Percentiles rank a stretch among this genome's conserved stretches.
Conservation (phyloP, 2,113 vertebrate species). For the Erythrolamprus reginae region DNA sequence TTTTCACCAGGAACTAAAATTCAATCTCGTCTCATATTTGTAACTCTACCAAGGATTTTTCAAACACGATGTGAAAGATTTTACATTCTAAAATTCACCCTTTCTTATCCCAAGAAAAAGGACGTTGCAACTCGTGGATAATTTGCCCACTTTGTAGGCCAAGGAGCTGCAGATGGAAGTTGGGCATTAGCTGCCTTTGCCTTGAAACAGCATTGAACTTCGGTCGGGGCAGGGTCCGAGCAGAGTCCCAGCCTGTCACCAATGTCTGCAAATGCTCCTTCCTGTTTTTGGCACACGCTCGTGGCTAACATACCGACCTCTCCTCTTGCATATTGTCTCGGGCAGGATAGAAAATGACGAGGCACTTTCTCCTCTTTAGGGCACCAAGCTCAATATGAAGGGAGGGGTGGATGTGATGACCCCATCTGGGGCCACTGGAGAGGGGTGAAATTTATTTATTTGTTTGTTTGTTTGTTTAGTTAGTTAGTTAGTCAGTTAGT, state of each 20-base stretch:
- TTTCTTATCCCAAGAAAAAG: background rate
- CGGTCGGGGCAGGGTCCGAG: background rate
- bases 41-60: background rate
- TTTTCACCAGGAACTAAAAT: background rate
- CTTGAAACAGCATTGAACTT: background rate
- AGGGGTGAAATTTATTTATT: no score
- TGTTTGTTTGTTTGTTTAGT: no score
- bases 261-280: constrained; percentile 26
- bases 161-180: background rate
- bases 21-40: background rate
- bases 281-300: constrained; percentile 42
- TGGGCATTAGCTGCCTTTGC: background rate
- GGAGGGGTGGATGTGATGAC: background rate
- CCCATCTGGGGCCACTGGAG: background rate
- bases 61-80: background rate
- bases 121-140: background rate
- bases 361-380: constrained; percentile 26
- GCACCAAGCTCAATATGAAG: background rate
- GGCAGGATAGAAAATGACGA: constrained; percentile 25
- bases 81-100: no score
- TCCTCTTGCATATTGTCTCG: constrained; percentile 30
- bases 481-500: no score
- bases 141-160: background rate
- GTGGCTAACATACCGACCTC: constrained; percentile 21
- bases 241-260: background rate